Conservation (phyloP, 2,797 vertebrate species). For the Hipposideros larvatus region DNA sequence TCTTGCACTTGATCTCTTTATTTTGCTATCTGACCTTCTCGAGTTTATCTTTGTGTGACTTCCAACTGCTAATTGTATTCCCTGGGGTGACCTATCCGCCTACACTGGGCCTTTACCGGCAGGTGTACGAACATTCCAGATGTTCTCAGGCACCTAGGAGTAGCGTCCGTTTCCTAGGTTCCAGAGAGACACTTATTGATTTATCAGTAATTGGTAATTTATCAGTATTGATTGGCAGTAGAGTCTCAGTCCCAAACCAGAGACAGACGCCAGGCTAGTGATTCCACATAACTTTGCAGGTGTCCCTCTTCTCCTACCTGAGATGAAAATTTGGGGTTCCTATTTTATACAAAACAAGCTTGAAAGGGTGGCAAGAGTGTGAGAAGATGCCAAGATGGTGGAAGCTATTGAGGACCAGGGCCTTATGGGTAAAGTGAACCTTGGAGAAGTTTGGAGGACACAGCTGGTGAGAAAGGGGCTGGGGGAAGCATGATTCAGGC, state of each 20-base stretch:
- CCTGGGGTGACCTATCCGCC: too few species aligned
- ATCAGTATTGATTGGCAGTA: not conserved
- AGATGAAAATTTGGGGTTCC: not conserved
- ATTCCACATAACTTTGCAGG: not conserved
- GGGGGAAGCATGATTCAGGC: not conserved
- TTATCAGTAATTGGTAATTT: too few species aligned
- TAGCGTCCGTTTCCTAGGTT: rapidly evolving
- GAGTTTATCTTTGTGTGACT: not conserved
- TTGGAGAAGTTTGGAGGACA: not conserved
- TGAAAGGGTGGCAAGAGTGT: not conserved
- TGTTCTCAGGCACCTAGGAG: rapidly evolving
- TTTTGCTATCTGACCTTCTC: not conserved
- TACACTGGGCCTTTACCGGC: rapidly evolving
- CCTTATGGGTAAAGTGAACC: not conserved
- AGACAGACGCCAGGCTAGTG: not conserved
- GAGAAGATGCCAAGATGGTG: not conserved
- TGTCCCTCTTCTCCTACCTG: not conserved
- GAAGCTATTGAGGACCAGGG: not conserved
- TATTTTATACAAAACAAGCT: not conserved
- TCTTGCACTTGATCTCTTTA: not conserved
- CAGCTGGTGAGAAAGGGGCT: rapidly evolving
- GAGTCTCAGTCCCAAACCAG: not conserved
- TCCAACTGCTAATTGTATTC: not conserved
- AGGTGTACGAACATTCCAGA: not conserved
- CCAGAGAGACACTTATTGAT: not conserved